Evolutionary conservation across 2,113 vertebrate genomes (phyloP).

Genomic region (Crotophaga sulcirostris): DNA sequence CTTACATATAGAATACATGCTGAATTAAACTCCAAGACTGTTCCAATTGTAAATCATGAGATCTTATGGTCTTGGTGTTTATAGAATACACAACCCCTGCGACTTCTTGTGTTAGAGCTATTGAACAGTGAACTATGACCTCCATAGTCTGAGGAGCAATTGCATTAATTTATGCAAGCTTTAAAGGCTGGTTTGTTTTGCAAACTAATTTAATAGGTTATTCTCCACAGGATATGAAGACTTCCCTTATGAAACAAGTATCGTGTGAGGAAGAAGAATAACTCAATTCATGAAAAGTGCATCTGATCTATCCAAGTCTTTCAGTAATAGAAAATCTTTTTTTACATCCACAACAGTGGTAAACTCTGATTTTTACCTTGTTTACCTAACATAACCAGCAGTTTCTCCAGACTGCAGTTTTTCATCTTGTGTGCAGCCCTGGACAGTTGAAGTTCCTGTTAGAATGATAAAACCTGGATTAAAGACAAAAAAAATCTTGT

Average conservation of each 20-base stretch:
- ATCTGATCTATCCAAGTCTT: not conserved
- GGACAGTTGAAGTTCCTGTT: constrained; percentile 2
- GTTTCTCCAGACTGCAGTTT: not conserved
- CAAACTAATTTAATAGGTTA: constrained; percentile 52
- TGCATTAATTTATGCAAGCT: not conserved
- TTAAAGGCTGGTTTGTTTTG: not conserved
- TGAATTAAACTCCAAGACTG: not conserved
- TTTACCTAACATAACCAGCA: not conserved
- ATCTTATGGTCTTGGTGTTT: not conserved
- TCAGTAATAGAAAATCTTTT: not conserved
- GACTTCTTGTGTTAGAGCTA: not conserved
- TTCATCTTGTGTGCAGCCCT: not conserved
- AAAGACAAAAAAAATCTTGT: not conserved
- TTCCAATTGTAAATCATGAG: not conserved
- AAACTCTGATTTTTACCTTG: not conserved
- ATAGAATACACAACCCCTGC: not conserved
- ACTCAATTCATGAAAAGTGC: constrained; percentile 51
- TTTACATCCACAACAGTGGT: not conserved
- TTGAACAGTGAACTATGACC: not conserved
- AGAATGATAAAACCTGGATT: not conserved
- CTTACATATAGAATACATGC: not conserved
- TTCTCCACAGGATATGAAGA: constrained; percentile 58
- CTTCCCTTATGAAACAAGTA: not conserved
- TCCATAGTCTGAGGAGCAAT: not conserved
- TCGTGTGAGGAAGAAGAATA: constrained; percentile 71